Conservation (phyloP, 2,113 vertebrate species). For the Channa maculata region DNA sequence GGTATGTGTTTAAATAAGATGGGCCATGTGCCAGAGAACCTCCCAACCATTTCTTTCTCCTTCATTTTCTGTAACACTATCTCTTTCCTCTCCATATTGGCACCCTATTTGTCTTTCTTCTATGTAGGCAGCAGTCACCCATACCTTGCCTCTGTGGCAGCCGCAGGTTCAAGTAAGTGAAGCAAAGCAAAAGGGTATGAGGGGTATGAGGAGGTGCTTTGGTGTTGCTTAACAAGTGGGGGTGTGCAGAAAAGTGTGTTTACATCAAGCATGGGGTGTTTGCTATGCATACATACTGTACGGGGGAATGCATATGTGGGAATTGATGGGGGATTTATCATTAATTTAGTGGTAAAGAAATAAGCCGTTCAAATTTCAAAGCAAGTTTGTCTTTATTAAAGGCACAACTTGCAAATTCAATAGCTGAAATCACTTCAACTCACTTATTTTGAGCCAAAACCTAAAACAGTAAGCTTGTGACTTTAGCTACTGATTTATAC, state of each 20-base stretch:
- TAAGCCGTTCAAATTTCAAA: conserved; percentile 1
- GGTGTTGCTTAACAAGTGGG: conserved; percentile 24
- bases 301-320: background rate
- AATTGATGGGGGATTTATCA: conserved; percentile 13
- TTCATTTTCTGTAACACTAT: conserved; percentile 68
- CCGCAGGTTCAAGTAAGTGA: conserved; percentile 88
- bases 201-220: conserved; percentile 20
- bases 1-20: conserved; percentile 69
- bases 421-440: background rate
- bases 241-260: conserved; percentile 21
- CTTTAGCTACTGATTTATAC: no score
- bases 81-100: conserved; percentile 47
- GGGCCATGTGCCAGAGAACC: conserved; percentile 58
- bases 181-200: conserved; percentile 21
- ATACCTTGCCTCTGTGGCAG: conserved; percentile 86
- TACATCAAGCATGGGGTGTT: conserved; percentile 23
- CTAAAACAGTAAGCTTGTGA: conserved; percentile 11
- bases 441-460: conserved; percentile 26
- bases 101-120: conserved; percentile 68
- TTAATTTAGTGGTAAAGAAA: conserved; percentile 5
- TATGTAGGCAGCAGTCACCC: conserved; percentile 87
- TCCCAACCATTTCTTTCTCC: conserved; percentile 34
- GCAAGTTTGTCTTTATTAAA: conserved; percentile 26
- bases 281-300: background rate
- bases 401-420: conserved; percentile 17